Base-by-base conservation (phyloP, 2,797 vertebrate genomes). In the Paratrypauchen microcephalus region DNA sequence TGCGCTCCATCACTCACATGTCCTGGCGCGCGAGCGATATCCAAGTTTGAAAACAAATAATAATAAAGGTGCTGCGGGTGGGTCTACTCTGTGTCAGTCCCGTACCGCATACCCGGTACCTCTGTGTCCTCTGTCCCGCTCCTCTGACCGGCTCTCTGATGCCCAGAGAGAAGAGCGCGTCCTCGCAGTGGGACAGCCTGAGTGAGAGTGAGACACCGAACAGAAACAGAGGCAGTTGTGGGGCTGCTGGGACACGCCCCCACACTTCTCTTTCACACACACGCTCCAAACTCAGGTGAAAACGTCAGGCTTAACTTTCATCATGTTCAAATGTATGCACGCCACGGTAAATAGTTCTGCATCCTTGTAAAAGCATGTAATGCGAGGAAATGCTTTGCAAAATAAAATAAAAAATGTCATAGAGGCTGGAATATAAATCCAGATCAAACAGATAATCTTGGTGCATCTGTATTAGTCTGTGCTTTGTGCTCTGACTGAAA, bases 401-500 rank as follows among this genome's bases (percentile, higher is more conserved):
- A 36, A 36, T 32, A 36, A 36, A 36, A 36, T 3, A 9, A 9
- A 36, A 36, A 9, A 36, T 6, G 30, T 36, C 32, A 9, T 9
- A 9, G 32, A 36, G 8, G 32, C 9, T 36, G 32, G 32, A 36
- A 36, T 36, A 36, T 36, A 36, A 36, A 28, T 60, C 30, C 59
- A 61, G 59, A 61, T 61, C 19, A 36, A 61, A 23, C 39, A 26
- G 39, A 48, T 64, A 47, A 45, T 64, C 39, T 64, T 45, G 9
- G 21, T 23, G 21, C 62, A 64, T n/a, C 26, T 21, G 61, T 63
- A n/a, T 26, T 19, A 24, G 6, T 45, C 5, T 24, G 4, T 47
- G 58, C 41, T 26, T 26, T 62, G 45, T 15, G n/a, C n/a, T n/a
- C 74, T 64, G 59, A 82, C 66, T 28, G 60, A 82, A 83, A 82